phyloP scores from a whole-genome alignment of 1,140 invertebrate genomes.

The Zaprionus taronus region DNA sequence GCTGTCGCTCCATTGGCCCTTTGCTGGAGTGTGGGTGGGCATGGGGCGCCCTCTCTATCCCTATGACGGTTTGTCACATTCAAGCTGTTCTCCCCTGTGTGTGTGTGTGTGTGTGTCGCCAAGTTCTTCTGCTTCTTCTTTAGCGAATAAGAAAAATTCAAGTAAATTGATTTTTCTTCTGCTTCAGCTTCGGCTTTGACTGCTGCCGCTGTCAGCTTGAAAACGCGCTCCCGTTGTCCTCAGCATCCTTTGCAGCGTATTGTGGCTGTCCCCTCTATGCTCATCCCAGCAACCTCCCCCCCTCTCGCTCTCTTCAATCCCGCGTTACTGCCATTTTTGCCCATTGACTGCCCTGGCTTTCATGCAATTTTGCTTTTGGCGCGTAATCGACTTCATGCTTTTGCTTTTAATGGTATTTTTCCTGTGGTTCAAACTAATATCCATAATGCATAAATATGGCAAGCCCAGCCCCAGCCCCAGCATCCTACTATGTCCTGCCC shows the following conservation, averaged over 20 bases:
- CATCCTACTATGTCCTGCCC: background rate
- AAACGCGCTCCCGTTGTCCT: constrained; percentile 51
- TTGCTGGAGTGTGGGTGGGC: background rate
- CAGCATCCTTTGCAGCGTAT: constrained; percentile 38
- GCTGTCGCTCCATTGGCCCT: constrained; percentile 66
- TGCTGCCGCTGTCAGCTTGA: constrained; percentile 69
- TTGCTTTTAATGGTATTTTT: constrained; percentile 83
- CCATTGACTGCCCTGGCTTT: constrained; percentile 57
- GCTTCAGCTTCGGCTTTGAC: constrained; percentile 59
- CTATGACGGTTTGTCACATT: constrained; percentile 73
- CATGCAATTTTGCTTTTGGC: constrained; percentile 77
- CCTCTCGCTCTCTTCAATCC: background rate
- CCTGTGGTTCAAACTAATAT: constrained; percentile 83
- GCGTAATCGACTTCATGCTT: constrained; percentile 82
- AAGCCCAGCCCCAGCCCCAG: constrained; percentile 46
- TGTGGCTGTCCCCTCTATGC: constrained; percentile 41
- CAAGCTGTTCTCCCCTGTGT: constrained; percentile 54
- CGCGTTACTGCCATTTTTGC: constrained; percentile 29
- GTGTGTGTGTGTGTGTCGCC: constrained; percentile 53
- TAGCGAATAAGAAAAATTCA: constrained; percentile 71
- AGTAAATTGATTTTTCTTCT: constrained; percentile 79
- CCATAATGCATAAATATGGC: constrained; percentile 82
- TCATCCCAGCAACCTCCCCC: constrained; percentile 15
- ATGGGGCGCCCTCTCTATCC: background rate
- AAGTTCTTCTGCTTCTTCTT: constrained; percentile 40